Evolutionary conservation across 64 coral and sea anemone genomes (phyloP).

Genomic region (Catalaphyllia jardinei): DNA sequence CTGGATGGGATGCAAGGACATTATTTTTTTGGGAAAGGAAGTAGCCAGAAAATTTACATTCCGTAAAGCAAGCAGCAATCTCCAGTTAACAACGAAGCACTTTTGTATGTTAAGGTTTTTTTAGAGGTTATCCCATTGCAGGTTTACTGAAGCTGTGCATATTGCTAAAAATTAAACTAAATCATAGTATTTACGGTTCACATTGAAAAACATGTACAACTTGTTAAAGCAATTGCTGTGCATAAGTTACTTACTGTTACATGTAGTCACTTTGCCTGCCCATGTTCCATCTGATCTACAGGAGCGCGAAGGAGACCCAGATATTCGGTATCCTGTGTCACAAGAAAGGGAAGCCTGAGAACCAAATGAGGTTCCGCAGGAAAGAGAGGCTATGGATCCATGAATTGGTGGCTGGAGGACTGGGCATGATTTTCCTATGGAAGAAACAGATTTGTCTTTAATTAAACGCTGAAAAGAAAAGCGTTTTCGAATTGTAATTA

Average conservation of each 20-base stretch:
- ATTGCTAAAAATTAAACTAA: no score
- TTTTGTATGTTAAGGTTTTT: no score
- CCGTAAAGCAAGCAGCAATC: no score
- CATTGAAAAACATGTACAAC: no score
- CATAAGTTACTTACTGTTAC: slow-evolving; percentile 56
- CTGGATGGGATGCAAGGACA: no score
- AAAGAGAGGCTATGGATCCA: slow-evolving; percentile 25
- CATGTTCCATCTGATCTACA: slow-evolving; percentile 62
- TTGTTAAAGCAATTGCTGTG: no score
- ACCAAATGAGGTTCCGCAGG: slow-evolving; percentile 49
- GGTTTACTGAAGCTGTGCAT: no score
- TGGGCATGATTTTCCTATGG: slow-evolving; percentile 23
- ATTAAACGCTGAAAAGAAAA: neutral
- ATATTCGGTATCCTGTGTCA: slow-evolving; percentile 23
- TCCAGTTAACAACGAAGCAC: no score
- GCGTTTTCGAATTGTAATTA: neutral
- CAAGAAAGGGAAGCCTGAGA: slow-evolving; percentile 55
- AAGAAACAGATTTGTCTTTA: neutral
- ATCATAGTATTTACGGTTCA: no score
- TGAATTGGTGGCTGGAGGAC: neutral
- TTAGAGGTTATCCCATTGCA: no score
- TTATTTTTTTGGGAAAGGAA: no score
- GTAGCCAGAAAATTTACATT: no score
- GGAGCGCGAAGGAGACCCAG: slow-evolving; percentile 37
- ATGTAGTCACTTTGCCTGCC: slow-evolving; percentile 60